Evolutionary conservation across 2,888 invertebrate species (phyloP), one percentile per base, ranked within the genome.

Genomic region (Mesochorus sp.): DNA sequence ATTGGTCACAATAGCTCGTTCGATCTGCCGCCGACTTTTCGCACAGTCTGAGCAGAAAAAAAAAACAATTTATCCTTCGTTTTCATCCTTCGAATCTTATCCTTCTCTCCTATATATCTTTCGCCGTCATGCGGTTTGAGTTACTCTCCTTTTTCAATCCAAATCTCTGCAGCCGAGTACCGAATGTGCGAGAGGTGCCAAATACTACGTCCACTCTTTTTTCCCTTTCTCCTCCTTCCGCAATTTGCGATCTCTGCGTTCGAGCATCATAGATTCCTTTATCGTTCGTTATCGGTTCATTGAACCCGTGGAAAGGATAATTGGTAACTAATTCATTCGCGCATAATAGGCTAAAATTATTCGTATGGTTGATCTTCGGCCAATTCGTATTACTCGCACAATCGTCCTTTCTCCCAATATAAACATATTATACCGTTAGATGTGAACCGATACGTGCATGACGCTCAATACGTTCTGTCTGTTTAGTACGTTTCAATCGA

Each of bases 251-350:
- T 57, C 24, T 68, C 49, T 49, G 66, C 55, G 8, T 55, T 73
- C 31, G 34, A 71, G 71, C 71, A 34, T 62, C 61, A 62, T 10
- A 24, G 49, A 72, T 72, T 73, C 73, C 73, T 77, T 77, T 68
- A 77, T 77, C 61, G 53, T 4, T 17, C 26, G 26, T 77, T 68
- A 53, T 77, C 73, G 68, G 77, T 34, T 73, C 77, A 77, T 77
- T 73, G 77, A 77, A 77, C 72, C 31, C 34, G 19, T 39, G 12
- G 14, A 28, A 67, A 44, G 17, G 72, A 59, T 77, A 72, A 77
- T 77, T 72, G 67, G 62, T 77, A 57, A 67, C 55, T 77, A 68
- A 77, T 77, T 77, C 67, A 73, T 28, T 34, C 55, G 19, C 39
- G 62, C 14, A 68, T 73, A 68, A 77, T 67, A 14, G 61, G 37